These are phyloP conservation scores for Isurus oxyrinchus DNA, from an alignment of 2,113 vertebrate genomes.

Conservation along the genomic window DNA sequence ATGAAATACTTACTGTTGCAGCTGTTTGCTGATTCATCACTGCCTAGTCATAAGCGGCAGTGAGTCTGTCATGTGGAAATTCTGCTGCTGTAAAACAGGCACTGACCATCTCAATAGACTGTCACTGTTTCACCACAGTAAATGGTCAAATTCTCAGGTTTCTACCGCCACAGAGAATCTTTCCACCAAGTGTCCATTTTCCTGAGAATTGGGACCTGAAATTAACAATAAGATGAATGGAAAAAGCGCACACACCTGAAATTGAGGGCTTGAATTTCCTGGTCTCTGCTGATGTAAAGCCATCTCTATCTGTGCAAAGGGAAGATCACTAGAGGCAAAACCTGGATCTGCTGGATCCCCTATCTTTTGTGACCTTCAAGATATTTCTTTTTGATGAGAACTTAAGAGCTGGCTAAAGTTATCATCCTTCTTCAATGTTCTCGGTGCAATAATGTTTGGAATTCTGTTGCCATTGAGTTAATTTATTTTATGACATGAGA, in stretches of 20 bases:
- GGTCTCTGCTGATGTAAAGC: neutral
- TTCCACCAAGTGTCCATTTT: neutral
- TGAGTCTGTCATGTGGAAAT: neutral
- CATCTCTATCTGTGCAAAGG: neutral
- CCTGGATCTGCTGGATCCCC: neutral
- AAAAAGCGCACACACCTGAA: neutral
- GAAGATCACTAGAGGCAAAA: neutral
- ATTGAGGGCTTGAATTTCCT: neutral
- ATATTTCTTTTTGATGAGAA: neutral
- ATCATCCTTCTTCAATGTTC: neutral
- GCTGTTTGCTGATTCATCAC: neutral
- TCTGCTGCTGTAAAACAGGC: neutral
- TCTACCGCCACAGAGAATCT: neutral
- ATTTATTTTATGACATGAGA: neutral
- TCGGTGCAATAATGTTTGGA: neutral
- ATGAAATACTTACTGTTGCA: neutral
- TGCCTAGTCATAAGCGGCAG: neutral
- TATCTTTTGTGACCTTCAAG: neutral
- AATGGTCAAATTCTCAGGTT: neutral
- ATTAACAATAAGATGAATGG: neutral
- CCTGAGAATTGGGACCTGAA: neutral
- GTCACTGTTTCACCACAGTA: neutral
- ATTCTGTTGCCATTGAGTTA: neutral
- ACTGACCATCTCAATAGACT: neutral
- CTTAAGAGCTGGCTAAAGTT: neutral